Evolutionary conservation across 2,113 vertebrate genomes (phyloP).

Genomic region (Oreocharis arfaki): DNA sequence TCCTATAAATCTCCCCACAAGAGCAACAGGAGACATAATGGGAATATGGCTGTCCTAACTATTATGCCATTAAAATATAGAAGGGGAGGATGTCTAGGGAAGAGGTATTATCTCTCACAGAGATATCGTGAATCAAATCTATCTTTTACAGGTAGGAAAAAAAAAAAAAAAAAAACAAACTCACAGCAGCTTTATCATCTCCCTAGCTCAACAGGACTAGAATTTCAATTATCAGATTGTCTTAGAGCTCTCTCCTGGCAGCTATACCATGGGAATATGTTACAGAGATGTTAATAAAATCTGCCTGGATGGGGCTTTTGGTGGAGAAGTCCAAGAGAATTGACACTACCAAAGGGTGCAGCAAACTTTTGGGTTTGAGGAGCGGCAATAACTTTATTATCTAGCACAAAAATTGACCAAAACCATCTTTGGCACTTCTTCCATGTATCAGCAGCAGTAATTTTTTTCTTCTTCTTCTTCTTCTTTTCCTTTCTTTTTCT

Average conservation of each 20-base stretch:
- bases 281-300: not conserved
- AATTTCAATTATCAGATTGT: not conserved
- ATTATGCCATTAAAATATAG: not conserved
- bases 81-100: not conserved
- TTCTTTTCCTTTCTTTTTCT: too few relatives aligned
- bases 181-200: accelerated
- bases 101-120: not conserved
- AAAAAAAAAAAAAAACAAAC: not conserved
- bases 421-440: not conserved
- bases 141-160: not conserved
- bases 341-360: not conserved
- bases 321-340: not conserved
- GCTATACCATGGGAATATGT: not conserved
- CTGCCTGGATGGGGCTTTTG: not conserved
- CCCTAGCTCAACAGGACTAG: not conserved
- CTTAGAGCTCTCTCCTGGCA: not conserved
- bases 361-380: accelerated
- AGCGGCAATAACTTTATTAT: not conserved
- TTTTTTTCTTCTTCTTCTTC: not conserved
- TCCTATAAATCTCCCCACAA: not conserved
- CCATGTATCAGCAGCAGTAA: not conserved
- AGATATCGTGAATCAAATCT: not conserved
- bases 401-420: not conserved
- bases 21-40: not conserved
- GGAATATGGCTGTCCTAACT: not conserved